A percentile compares a stretch with the other conserved stretches of the same genome.
phyloP scores from a whole-genome alignment of 2,113 vertebrate genomes.

The Centropus bengalensis region DNA sequence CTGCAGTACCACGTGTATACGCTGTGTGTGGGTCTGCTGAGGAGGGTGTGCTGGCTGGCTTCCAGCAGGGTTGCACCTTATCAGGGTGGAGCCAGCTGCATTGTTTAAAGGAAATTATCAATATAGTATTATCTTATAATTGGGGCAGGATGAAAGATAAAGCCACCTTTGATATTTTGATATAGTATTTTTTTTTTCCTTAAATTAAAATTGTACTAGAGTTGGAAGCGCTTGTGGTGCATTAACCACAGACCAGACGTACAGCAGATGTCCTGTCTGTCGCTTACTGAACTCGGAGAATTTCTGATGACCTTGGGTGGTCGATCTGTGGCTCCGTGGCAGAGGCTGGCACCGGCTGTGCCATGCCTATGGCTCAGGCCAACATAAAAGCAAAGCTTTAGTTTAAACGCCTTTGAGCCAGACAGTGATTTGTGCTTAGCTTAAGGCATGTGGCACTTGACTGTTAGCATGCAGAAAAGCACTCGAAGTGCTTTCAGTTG shows the following conservation, averaged over 20 bases:
- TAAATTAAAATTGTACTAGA: background rate
- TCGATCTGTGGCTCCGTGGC: background rate
- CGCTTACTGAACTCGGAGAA: background rate
- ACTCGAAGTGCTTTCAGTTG: background rate
- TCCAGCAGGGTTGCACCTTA: background rate
- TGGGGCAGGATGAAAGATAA: background rate
- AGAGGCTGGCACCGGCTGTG: fast-evolving
- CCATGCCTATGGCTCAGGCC: fast-evolving
- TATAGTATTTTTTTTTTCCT: background rate
- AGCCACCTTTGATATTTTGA: background rate
- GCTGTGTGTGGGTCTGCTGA: fast-evolving
- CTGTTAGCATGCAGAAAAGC: fast-evolving
- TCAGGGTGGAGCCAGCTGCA: background rate
- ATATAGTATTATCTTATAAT: background rate
- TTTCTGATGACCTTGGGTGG: background rate
- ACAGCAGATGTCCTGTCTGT: background rate
- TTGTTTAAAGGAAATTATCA: background rate
- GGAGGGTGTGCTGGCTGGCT: background rate
- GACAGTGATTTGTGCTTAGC: background rate
- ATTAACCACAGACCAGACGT: background rate
- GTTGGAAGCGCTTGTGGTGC: background rate
- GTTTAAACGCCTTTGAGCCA: background rate
- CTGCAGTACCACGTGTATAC: fast-evolving
- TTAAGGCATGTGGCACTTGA: fast-evolving
- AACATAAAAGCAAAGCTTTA: background rate